A percentile compares a stretch with the other conserved stretches of the same genome.
These are phyloP conservation scores for Numida meleagris DNA, from an alignment of 2,113 vertebrate species.

Conservation along the genomic window DNA sequence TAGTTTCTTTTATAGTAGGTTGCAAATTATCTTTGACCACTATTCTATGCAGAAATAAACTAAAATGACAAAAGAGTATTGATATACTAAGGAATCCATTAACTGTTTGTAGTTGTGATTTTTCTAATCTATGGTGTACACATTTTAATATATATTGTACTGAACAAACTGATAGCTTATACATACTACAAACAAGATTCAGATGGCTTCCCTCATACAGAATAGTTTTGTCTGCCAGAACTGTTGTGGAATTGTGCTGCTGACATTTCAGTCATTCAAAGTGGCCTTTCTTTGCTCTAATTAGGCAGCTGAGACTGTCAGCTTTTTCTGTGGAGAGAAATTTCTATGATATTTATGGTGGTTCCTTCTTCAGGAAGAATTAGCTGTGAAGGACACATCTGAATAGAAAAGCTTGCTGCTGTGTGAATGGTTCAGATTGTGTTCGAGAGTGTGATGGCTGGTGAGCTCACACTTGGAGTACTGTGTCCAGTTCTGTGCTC, in stretches of 20 bases:
- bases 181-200: background rate
- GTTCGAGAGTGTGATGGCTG: background rate
- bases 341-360: slow-evolving; percentile 5
- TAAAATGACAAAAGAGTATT: background rate
- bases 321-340: background rate
- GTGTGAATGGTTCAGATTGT: background rate
- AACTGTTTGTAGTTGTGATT: background rate
- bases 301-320: slow-evolving; percentile 45
- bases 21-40: background rate
- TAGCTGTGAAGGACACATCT: background rate
- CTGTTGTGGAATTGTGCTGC: slow-evolving; percentile 25
- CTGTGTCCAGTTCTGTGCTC: background rate
- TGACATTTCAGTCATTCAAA: slow-evolving; percentile 50
- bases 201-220: slow-evolving; percentile 1
- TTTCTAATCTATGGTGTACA: background rate
- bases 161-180: background rate
- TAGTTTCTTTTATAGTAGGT: background rate
- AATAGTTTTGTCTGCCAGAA: slow-evolving; percentile 35
- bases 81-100: background rate
- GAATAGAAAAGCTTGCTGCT: background rate
- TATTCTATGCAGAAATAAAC: background rate
- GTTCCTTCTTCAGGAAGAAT: background rate
- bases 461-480: background rate
- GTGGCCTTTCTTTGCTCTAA: slow-evolving; percentile 41
- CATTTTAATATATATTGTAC: background rate